A percentile compares a stretch with the other conserved stretches of the same genome.
Conservation (phyloP, 2,888 invertebrate species). For the Flexamia atlantica region DNA sequence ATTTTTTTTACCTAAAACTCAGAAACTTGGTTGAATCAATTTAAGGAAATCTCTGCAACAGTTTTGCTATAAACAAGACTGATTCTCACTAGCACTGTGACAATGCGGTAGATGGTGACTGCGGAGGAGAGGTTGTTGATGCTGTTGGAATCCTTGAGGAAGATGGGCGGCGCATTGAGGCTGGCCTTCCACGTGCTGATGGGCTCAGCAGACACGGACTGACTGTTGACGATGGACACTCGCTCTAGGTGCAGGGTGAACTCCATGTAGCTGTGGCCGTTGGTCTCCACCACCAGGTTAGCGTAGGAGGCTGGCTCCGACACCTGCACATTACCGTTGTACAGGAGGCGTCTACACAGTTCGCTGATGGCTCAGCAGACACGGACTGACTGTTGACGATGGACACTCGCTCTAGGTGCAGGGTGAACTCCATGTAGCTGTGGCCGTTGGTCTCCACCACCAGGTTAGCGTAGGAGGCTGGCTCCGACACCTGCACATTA, state of each 20-base stretch:
- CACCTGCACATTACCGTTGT: constrained; percentile 67
- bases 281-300: constrained; percentile 79
- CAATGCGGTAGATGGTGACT: constrained; percentile 90
- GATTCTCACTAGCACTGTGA: constrained; percentile 85
- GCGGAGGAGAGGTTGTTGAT: constrained; percentile 88
- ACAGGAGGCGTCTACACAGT: not conserved
- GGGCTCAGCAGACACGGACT: constrained; percentile 83
- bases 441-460: too few relatives aligned
- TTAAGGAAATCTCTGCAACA: too few relatives aligned
- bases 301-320: constrained; percentile 84
- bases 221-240: constrained; percentile 84
- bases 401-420: too few relatives aligned
- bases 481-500: too few relatives aligned
- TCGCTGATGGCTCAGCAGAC: too few relatives aligned
- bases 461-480: too few relatives aligned
- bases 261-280: constrained; percentile 86
- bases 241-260: constrained; percentile 85
- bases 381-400: too few relatives aligned
- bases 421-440: too few relatives aligned
- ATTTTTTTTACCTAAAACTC: too few relatives aligned
- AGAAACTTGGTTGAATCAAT: too few relatives aligned
- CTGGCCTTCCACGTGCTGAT: constrained; percentile 90
- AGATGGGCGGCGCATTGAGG: constrained; percentile 81
- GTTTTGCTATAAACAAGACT: too few relatives aligned
- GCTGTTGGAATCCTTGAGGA: constrained; percentile 81